Conservation (phyloP, 1,140 invertebrate genomes). For the Drosophila lacertosa region DNA sequence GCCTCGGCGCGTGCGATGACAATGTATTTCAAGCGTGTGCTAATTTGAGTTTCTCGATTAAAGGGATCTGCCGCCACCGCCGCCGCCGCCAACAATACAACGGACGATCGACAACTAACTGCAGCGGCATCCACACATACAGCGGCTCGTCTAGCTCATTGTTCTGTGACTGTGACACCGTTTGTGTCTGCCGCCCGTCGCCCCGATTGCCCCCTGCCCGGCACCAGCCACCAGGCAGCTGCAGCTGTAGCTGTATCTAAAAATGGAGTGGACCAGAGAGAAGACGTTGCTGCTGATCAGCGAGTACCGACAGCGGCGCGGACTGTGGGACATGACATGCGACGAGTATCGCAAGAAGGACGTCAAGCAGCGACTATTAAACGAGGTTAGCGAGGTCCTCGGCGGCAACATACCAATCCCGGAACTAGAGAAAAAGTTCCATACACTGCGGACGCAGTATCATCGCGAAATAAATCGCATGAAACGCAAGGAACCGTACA, state of each 20-base stretch:
- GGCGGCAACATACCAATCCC: constrained; percentile 73
- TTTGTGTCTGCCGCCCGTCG: background rate
- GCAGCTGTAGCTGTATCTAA: constrained; percentile 62
- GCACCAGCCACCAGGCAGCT: constrained; percentile 12
- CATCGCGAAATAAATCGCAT: constrained; percentile 83
- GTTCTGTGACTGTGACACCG: constrained; percentile 47
- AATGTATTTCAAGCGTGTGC: constrained; percentile 18
- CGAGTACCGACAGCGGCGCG: constrained; percentile 75
- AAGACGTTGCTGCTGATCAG: constrained; percentile 76
- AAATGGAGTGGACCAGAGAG: constrained; percentile 83
- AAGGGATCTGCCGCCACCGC: constrained; percentile 33
- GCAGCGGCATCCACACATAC: constrained; percentile 23
- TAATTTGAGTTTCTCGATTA: constrained; percentile 42
- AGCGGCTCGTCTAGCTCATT: constrained; percentile 41
- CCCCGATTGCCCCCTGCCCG: background rate
- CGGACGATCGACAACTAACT: constrained; percentile 42
- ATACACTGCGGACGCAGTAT: constrained; percentile 80
- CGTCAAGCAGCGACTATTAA: constrained; percentile 72
- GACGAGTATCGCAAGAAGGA: constrained; percentile 83
- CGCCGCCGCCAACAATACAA: constrained; percentile 34
- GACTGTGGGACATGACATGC: constrained; percentile 83
- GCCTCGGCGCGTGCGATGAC: background rate
- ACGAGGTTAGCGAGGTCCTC: constrained; percentile 67
- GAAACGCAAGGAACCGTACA: constrained; percentile 82
- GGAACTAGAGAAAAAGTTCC: constrained; percentile 82